phyloP scores from a whole-genome alignment of 2,888 invertebrate genomes.

The Mactromeris polynyma region DNA sequence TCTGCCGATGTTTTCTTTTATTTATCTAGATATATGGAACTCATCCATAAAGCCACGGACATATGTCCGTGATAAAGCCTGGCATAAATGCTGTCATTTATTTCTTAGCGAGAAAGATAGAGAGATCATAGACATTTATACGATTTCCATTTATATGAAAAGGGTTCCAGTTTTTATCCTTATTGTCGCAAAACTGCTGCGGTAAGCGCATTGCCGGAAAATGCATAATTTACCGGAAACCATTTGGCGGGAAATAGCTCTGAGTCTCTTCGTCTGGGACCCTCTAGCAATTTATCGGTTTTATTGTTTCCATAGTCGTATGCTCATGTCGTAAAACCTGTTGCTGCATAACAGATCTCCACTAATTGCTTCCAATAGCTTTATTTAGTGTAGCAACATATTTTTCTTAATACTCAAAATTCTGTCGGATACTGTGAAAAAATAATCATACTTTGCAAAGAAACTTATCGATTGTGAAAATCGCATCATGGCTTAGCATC shows the following conservation, averaged over 20 bases:
- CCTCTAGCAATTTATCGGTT: conserved; percentile 8
- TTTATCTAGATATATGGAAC: too few species aligned
- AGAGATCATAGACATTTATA: background rate
- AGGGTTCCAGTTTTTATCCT: background rate
- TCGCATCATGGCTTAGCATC: background rate
- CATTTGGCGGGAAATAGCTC: conserved; percentile 11
- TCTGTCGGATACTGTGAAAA: background rate
- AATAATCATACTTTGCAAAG: background rate
- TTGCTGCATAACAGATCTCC: background rate
- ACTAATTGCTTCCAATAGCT: background rate
- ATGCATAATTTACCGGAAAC: conserved; percentile 19
- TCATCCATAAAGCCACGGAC: too few species aligned
- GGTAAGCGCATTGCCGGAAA: background rate
- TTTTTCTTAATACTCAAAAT: background rate
- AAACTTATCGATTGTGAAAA: background rate
- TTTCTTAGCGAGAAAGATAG: background rate
- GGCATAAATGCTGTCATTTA: background rate
- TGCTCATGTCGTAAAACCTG: background rate
- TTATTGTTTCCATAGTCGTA: background rate
- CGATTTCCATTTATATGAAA: conserved; percentile 14
- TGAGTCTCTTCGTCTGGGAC: background rate
- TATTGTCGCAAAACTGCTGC: background rate
- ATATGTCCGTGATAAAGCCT: too few species aligned
- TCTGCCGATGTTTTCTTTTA: too few species aligned
- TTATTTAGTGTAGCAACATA: background rate